Base-by-base conservation (phyloP, 2,888 invertebrate species). In the Geophilus truncorum region DNA sequence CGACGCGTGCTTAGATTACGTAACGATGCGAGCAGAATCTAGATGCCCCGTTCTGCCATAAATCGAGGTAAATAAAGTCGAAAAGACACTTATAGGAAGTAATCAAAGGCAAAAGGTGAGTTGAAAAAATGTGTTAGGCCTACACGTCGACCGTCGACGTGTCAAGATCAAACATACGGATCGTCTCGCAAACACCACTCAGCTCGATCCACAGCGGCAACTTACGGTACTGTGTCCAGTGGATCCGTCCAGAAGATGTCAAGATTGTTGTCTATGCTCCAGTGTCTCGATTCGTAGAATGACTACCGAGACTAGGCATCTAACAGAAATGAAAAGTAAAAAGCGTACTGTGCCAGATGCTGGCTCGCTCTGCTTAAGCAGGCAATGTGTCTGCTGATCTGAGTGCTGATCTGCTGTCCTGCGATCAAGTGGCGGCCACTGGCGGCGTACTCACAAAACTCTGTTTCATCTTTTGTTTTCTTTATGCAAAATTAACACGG, bases 161-260 rank as follows among this genome's bases (percentile, higher is more conserved):
- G 79, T 79, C 79, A 79, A 18, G 62, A 28, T 30, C 30, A 62
- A 62, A 36, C 45, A 45, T 45, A 78, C 78, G 40, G 40, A 21
- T 36, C 25, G 28, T 70, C 70, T 78, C 45, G 23, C 28, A 25
- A 78, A 28, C 45, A 62, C 18, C 70, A 70, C 28, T 1, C 70
- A 62, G 25, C 79, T 30, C 62, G 4, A 3, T 62, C 30, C 18
- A 4, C 10, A n/a, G 21, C 10, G 28, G 5, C 15, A 32, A 79
- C 79, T 79, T 62, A 79, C 79, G 23, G 79, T 79, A 79, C 79
- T 79, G 79, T 79, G 30, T 79, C 79, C 79, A 79, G 32, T 15
- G 23, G 57, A 57, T 79, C 79, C 62, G 79, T 79, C 79, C 79
- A 57, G 40, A 79, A 79, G 34, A 62, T 79, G 62, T 79, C 79